Conservation (phyloP, 2,888 invertebrate species). For the Lysandra bellargus region DNA sequence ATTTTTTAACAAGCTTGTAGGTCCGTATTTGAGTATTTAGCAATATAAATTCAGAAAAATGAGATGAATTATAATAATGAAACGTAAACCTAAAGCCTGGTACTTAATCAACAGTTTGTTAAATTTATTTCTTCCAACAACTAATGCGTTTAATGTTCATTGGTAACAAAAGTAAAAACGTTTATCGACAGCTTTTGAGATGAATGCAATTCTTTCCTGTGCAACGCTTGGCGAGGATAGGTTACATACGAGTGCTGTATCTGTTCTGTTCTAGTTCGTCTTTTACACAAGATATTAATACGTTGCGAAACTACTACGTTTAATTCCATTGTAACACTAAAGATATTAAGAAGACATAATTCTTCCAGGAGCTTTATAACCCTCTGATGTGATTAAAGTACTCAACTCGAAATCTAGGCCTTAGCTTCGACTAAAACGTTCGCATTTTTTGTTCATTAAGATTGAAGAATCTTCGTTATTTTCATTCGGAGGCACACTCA, state of each 20-base stretch:
- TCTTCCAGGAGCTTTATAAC: neutral
- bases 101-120: no score
- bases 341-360: neutral
- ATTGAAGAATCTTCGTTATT: constrained; percentile 20
- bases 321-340: neutral
- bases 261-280: neutral
- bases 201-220: neutral
- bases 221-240: neutral
- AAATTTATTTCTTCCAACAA: neutral
- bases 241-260: neutral
- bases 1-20: no score
- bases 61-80: no score
- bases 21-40: no score
- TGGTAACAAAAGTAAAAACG: neutral
- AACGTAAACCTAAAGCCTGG: no score
- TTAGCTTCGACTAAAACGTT: neutral
- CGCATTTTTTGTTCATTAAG: constrained; percentile 13
- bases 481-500: constrained; percentile 8
- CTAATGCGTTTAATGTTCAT: neutral
- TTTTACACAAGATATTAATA: neutral
- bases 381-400: neutral
- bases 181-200: neutral
- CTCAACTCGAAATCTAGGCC: neutral
- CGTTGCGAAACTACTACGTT: neutral
- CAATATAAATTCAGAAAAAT: no score